phyloP scores from a whole-genome alignment of 2,797 vertebrate species.

The Lacerta agilis region DNA sequence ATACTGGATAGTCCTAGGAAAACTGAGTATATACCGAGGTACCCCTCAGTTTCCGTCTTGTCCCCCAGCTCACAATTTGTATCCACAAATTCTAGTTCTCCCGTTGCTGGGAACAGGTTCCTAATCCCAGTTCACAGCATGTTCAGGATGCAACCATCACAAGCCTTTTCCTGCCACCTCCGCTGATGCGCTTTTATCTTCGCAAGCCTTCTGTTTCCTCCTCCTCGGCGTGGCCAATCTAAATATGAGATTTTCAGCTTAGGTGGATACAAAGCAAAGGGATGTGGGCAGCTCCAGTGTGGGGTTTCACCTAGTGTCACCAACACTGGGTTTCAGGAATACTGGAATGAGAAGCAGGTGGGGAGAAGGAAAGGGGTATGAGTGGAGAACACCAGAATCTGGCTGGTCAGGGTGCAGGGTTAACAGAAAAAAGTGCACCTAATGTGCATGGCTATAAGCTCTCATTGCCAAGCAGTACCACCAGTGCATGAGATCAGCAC shows the following conservation, averaged over 20 bases:
- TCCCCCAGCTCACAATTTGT: background rate
- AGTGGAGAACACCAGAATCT: background rate
- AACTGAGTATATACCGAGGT: background rate
- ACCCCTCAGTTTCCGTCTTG: background rate
- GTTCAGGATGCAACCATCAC: conserved; percentile 69
- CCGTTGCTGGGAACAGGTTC: conserved; percentile 8
- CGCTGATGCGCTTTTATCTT: conserved; percentile 69
- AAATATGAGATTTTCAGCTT: conserved; percentile 66
- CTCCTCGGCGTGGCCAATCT: conserved; percentile 63
- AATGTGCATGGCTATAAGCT: background rate
- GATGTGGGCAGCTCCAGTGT: background rate
- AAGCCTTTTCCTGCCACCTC: conserved; percentile 70
- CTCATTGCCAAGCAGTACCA: background rate
- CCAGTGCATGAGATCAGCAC: background rate
- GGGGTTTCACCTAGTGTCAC: background rate
- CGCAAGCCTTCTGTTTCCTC: conserved; percentile 78
- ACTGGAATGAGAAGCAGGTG: background rate
- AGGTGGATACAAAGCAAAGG: background rate
- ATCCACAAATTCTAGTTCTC: background rate
- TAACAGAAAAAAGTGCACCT: background rate
- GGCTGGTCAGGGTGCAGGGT: background rate
- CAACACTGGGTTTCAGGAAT: background rate
- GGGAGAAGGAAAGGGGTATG: background rate
- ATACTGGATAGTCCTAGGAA: no score
- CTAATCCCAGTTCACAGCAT: background rate